Evolutionary conservation across 1,140 invertebrate species (phyloP).

Genomic region (Pemphigus obesinymphae): DNA sequence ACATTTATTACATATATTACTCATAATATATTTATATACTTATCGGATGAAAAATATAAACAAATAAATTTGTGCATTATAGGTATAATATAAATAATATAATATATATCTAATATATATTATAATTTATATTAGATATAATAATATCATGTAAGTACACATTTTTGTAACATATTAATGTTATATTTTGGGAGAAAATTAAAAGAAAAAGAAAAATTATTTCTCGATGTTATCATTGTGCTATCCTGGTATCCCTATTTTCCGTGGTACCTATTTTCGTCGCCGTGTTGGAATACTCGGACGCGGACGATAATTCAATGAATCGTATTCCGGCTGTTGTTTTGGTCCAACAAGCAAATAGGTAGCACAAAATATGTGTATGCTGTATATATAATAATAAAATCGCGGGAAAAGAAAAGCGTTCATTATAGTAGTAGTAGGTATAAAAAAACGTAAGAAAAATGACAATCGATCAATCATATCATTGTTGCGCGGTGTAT

Average conservation of each 20-base stretch:
- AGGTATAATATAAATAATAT: neutral
- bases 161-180: neutral
- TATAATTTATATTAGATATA: too few relatives aligned
- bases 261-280: neutral
- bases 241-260: too few relatives aligned
- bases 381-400: neutral
- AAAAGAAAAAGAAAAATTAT: neutral
- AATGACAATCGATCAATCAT: neutral
- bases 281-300: neutral
- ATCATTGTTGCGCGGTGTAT: neutral
- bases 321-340: neutral
- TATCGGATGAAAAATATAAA: too few relatives aligned
- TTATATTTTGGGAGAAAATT: neutral
- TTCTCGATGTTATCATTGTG: neutral
- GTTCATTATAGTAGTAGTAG: neutral
- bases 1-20: too few relatives aligned
- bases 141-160: neutral
- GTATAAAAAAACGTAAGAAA: neutral
- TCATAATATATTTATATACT: too few relatives aligned
- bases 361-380: neutral
- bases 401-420: neutral
- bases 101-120: too few relatives aligned
- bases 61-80: neutral
- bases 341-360: constrained; percentile 17
- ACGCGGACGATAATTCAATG: constrained; percentile 5